Evolutionary conservation across 2,888 invertebrate species (phyloP).

Genomic region (Nemapogon koenigi): DNA sequence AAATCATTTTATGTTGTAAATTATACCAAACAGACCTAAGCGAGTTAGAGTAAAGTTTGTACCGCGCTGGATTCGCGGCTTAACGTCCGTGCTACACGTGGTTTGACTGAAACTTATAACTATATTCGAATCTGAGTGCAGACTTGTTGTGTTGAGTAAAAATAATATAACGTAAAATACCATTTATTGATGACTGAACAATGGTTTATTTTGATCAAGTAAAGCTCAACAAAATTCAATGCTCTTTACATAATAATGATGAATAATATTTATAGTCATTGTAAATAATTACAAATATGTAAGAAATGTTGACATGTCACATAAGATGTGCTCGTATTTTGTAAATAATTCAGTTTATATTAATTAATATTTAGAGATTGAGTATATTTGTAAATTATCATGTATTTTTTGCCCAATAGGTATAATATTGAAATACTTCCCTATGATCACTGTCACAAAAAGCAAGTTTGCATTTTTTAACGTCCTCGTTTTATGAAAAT

Average conservation of each 20-base stretch:
- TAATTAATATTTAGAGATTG: constrained; percentile 49
- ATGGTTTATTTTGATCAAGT: neutral
- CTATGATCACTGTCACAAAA: constrained; percentile 58
- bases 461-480: constrained; percentile 40
- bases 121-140: too few species aligned
- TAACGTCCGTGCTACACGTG: too few species aligned
- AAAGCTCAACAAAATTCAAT: constrained; percentile 53
- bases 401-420: constrained; percentile 54
- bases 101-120: too few species aligned
- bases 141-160: neutral
- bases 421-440: constrained; percentile 43
- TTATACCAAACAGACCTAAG: too few species aligned
- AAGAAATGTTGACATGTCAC: constrained; percentile 40
- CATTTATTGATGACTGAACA: neutral
- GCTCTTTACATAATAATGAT: constrained; percentile 33
- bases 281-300: constrained; percentile 58
- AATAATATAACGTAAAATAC: neutral
- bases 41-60: too few species aligned
- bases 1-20: too few species aligned
- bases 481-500: too few species aligned
- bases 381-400: constrained; percentile 58
- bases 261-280: constrained; percentile 56
- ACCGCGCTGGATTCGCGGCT: too few species aligned
- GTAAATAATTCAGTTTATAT: constrained; percentile 59
- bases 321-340: constrained; percentile 46